A percentile compares a stretch with the other conserved stretches of the same genome.
phyloP scores from a whole-genome alignment of 2,797 vertebrate species.

The Myiothlypis chrysogaster region DNA sequence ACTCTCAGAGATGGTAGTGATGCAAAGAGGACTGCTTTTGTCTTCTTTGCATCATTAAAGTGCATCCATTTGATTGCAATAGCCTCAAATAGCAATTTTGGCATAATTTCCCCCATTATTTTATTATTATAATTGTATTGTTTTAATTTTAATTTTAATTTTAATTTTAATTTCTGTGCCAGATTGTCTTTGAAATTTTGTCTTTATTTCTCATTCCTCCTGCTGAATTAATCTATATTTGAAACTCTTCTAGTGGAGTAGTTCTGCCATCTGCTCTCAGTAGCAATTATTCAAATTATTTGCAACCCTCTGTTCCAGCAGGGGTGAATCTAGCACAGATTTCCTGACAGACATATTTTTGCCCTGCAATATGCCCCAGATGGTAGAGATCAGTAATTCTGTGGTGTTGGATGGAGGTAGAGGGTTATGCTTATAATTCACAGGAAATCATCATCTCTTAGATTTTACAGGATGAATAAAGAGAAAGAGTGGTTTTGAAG shows the following conservation, averaged over 20 bases:
- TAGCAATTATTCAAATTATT: constrained; percentile 34
- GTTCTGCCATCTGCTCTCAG: constrained; percentile 31
- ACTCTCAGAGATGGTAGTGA: not conserved
- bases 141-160: not conserved
- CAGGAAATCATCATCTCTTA: not conserved
- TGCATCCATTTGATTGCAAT: not conserved
- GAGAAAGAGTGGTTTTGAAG: not conserved
- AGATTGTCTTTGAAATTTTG: not conserved
- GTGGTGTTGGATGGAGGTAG: rapidly evolving
- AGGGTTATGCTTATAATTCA: not conserved
- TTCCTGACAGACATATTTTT: constrained; percentile 4
- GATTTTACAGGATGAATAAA: not conserved
- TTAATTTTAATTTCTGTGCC: not conserved
- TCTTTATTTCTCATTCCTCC: not conserved
- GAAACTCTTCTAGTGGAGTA: not conserved
- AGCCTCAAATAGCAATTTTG: not conserved
- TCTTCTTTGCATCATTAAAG: not conserved
- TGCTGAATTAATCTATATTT: not conserved
- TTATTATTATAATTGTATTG: not conserved
- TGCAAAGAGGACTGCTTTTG: not conserved
- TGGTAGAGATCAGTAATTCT: not conserved
- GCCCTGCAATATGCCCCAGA: not conserved
- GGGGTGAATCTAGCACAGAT: not conserved
- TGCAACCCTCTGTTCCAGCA: not conserved
- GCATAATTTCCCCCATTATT: not conserved